phyloP scores from a whole-genome alignment of 2,797 vertebrate genomes.

The Acridotheres tristis region DNA sequence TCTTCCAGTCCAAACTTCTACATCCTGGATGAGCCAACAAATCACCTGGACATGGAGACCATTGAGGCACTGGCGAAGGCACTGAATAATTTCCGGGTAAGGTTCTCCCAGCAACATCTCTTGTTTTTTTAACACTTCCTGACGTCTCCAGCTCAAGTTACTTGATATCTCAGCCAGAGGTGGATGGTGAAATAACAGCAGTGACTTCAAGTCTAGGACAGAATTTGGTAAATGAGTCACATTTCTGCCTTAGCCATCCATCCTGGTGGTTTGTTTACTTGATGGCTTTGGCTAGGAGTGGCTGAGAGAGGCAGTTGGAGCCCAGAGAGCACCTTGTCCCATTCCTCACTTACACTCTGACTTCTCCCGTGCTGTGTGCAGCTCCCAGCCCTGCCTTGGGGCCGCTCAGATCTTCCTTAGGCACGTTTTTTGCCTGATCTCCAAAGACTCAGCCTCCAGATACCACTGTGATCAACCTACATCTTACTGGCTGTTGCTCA shows the following conservation, averaged over 20 bases:
- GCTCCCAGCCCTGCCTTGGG: background rate
- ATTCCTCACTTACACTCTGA: background rate
- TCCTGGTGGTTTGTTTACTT: background rate
- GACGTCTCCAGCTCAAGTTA: background rate
- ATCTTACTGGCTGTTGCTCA: background rate
- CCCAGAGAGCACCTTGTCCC: background rate
- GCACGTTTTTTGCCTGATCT: background rate
- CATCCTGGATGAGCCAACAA: constrained; percentile 94
- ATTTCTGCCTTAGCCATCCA: background rate
- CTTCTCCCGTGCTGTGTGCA: accelerated
- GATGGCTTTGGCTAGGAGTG: background rate
- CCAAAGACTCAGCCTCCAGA: background rate
- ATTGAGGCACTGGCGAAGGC: constrained; percentile 93
- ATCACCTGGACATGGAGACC: constrained; percentile 98
- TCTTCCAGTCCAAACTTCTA: constrained; percentile 94
- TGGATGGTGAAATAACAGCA: background rate
- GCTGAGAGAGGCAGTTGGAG: background rate
- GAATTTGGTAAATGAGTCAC: background rate
- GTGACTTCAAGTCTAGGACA: background rate
- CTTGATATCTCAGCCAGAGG: background rate
- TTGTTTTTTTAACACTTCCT: background rate
- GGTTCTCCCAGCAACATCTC: background rate
- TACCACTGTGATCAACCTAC: background rate
- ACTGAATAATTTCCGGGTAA: constrained; percentile 89
- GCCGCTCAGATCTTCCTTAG: background rate